phyloP scores from a whole-genome alignment of 2,888 invertebrate genomes.

The Ophioninae sp. region DNA sequence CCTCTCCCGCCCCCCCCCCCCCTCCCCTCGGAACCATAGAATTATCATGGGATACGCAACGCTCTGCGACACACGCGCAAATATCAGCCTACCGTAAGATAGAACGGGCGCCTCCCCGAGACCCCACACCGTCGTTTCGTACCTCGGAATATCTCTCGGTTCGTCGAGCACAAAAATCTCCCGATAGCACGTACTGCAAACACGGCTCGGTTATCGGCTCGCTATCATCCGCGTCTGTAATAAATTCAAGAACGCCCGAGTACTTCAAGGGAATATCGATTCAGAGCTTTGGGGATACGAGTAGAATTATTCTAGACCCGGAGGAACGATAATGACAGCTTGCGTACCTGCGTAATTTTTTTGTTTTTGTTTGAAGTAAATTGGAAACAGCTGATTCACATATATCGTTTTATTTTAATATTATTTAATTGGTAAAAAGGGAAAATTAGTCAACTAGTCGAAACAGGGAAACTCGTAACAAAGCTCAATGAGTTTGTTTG shows the following conservation, averaged over 20 bases:
- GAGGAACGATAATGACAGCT: constrained; percentile 50
- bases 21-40: constrained; percentile 18
- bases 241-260: constrained; percentile 57
- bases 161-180: constrained; percentile 56
- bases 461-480: too few relatives aligned
- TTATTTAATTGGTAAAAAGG: too few relatives aligned
- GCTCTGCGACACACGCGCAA: constrained; percentile 52
- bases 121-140: constrained; percentile 57
- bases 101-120: constrained; percentile 26
- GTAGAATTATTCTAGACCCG: not conserved
- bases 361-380: not conserved
- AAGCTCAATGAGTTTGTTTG: too few relatives aligned
- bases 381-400: too few relatives aligned
- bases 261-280: constrained; percentile 10
- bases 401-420: too few relatives aligned
- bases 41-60: constrained; percentile 28
- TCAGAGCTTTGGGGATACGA: not conserved
- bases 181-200: constrained; percentile 6
- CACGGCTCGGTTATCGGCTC: constrained; percentile 16
- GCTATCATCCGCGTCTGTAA: constrained; percentile 46
- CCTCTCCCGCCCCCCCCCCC: constrained; percentile 38
- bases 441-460: too few relatives aligned
- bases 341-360: constrained; percentile 1
- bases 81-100: constrained; percentile 49
- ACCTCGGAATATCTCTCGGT: constrained; percentile 36